Percentiles rank a stretch among this genome's conserved stretches.
phyloP scores from a whole-genome alignment of 1,140 invertebrate species.

The Drosophila carrolli region DNA sequence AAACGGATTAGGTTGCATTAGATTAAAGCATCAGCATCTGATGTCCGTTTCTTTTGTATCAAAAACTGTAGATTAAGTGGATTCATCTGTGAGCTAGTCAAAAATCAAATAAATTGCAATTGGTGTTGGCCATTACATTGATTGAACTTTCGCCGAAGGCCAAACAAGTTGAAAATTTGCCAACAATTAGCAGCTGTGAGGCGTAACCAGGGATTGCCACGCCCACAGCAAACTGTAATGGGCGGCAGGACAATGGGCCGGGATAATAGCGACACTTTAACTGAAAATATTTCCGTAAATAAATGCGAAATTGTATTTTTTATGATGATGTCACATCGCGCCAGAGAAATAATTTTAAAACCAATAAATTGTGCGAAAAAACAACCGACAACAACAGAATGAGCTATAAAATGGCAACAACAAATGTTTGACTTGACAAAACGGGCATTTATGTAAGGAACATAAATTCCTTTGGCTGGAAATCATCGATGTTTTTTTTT shows the following conservation, averaged over 20 bases:
- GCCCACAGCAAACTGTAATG: too few relatives aligned
- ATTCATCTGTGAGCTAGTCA: constrained; percentile 1
- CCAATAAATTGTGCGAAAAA: constrained; percentile 59
- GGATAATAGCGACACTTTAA: constrained; percentile 22
- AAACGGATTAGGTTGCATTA: constrained; percentile 44
- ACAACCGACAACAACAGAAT: constrained; percentile 41
- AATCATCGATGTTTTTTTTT: constrained; percentile 47
- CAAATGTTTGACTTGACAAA: constrained; percentile 60
- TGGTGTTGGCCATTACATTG: constrained; percentile 21
- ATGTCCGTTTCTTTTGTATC: constrained; percentile 25
- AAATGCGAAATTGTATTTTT: constrained; percentile 41
- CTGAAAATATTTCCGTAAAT: constrained; percentile 25
- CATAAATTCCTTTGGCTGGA: constrained; percentile 67
- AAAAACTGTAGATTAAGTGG: constrained; percentile 15
- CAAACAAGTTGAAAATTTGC: constrained; percentile 24
- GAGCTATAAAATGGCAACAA: constrained; percentile 45
- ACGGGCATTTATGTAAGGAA: constrained; percentile 60
- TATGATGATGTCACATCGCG: constrained; percentile 63
- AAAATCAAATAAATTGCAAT: constrained; percentile 35
- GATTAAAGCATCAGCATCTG: constrained; percentile 23
- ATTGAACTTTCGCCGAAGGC: constrained; percentile 17
- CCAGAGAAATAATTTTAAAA: constrained; percentile 62
- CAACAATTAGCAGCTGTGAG: constrained; percentile 29
- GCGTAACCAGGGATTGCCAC: too few relatives aligned
- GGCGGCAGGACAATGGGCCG: background rate